Base-by-base conservation (phyloP, 2,888 invertebrate species). In the Gastrophysa polygoni region DNA sequence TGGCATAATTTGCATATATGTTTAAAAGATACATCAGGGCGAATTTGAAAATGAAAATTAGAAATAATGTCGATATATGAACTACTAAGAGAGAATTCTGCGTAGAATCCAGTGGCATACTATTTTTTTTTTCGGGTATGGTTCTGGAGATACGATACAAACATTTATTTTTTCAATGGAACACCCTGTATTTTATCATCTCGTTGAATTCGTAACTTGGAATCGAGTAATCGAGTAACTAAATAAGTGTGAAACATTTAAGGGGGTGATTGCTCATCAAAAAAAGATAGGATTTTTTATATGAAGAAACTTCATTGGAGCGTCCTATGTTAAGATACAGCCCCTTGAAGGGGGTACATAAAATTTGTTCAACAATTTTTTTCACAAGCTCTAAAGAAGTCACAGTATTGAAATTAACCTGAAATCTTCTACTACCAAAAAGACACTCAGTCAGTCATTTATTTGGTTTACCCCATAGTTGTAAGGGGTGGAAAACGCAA, bases 401-500 rank as follows among this genome's bases (percentile, higher is more conserved):
- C 14, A 38, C 38, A 38, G 38, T 38, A 38, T 38, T 38, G 38
- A 38, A 38, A 38, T 38, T 14, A 38, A 38, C 14, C 38, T 38
- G 38, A 38, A n/a, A 38, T 38, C 14, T 24, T 24, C 24, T 24
- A 24, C 38, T 38, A 14, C 14, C 38, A 38, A 38, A 38, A 38
- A 38, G 38, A 14, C 38, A 14, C n/a, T 38, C 6, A 38, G 14
- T 14, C 14, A 38, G 38, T 38, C n/a, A 38, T 38, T 38, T 38
- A 38, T 38, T 38, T n/a, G 38, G 38, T 38, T 38, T 6, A 38
- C 14, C 38, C 51, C 51, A 51, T 38, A 14, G 38, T 38, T 38
- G 38, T 38, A 14, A 38, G 38, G 38, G 38, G 38, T 38, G 38
- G 38, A 38, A 38, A 38, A 38, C 38, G 38, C 38, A 38, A 38